Conservation (phyloP, 1,140 invertebrate species). For the Cyclina sinensis region DNA sequence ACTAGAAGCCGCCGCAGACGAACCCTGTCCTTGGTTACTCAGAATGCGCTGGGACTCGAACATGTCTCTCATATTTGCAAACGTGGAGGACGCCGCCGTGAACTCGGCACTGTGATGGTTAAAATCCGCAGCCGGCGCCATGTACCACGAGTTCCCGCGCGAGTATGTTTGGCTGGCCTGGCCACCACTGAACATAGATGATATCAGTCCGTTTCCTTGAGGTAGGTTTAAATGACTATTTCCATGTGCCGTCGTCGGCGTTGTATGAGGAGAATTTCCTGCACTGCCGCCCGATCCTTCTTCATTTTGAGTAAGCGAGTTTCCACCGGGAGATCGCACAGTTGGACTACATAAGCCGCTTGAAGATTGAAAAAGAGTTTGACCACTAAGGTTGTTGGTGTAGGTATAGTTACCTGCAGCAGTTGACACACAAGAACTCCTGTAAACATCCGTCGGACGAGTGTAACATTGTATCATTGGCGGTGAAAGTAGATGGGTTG, state of each 20-base stretch:
- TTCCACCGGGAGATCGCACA: slow-evolving; percentile 5
- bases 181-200: slow-evolving; percentile 77
- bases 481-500: slow-evolving; percentile 77
- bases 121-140: slow-evolving; percentile 78
- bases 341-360: slow-evolving; percentile 39
- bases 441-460: slow-evolving; percentile 78
- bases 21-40: slow-evolving; percentile 73
- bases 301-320: slow-evolving; percentile 42
- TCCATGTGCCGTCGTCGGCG: slow-evolving; percentile 70
- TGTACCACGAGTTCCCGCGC: slow-evolving; percentile 81
- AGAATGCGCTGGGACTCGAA: slow-evolving; percentile 81
- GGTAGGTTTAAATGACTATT: slow-evolving; percentile 65
- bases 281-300: slow-evolving; percentile 64
- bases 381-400: slow-evolving; percentile 63
- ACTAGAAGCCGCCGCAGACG: slow-evolving; percentile 74
- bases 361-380: slow-evolving; percentile 68
- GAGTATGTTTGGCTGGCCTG: slow-evolving; percentile 75
- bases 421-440: slow-evolving; percentile 72
- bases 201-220: slow-evolving; percentile 77
- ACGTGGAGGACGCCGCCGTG: slow-evolving; percentile 74
- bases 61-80: slow-evolving; percentile 78
- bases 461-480: slow-evolving; percentile 77
- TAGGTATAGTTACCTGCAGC: slow-evolving; percentile 65
- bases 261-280: slow-evolving; percentile 74
- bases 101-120: slow-evolving; percentile 77